Evolutionary conservation across 2,888 invertebrate genomes (phyloP).

Genomic region (Andrena fulva): DNA sequence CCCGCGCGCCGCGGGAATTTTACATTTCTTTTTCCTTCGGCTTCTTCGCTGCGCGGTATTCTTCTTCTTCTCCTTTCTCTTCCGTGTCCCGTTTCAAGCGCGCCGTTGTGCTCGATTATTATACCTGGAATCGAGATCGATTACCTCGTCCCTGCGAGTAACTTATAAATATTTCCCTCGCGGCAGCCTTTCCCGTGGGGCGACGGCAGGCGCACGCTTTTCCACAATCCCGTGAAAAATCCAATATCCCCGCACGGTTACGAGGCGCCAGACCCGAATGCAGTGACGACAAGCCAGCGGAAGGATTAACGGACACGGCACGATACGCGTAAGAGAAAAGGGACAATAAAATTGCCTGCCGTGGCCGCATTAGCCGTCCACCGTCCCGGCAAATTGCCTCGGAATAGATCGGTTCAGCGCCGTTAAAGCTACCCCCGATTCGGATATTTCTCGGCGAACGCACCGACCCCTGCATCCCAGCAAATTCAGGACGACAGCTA

Average conservation of each 20-base stretch:
- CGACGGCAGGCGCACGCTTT: conserved; percentile 76
- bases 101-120: conserved; percentile 11
- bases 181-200: conserved; percentile 79
- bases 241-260: conserved; percentile 77
- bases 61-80: neutral
- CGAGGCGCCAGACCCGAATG: conserved; percentile 75
- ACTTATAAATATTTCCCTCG: conserved; percentile 53
- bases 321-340: neutral
- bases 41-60: neutral
- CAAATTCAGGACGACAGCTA: neutral
- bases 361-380: neutral
- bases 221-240: conserved; percentile 78
- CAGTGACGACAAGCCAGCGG: neutral
- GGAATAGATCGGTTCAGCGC: conserved; percentile 1
- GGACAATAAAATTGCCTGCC: neutral
- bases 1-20: conserved; percentile 39
- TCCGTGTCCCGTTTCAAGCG: neutral
- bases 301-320: conserved; percentile 1
- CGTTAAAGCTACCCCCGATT: neutral
- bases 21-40: neutral
- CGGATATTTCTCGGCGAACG: neutral
- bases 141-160: conserved; percentile 6
- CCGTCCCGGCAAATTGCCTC: conserved; percentile 17
- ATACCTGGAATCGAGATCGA: neutral
- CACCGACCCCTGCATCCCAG: neutral